Percentiles rank a stretch among this genome's conserved stretches.
phyloP scores from a whole-genome alignment of 2,797 vertebrate genomes.

The Schizothorax lantsangensis region DNA sequence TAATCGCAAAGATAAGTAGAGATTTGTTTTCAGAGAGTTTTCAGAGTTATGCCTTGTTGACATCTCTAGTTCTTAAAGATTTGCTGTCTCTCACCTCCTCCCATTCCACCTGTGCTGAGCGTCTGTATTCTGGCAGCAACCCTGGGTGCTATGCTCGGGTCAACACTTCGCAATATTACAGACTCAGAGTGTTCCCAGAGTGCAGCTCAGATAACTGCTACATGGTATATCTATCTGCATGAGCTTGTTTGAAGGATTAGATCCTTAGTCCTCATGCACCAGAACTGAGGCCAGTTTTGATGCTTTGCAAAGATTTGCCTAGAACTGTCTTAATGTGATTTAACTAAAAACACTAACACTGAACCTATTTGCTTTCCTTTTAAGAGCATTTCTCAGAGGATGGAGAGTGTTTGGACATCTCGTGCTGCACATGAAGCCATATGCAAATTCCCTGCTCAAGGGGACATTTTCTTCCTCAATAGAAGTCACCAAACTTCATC shows the following conservation, averaged over 20 bases:
- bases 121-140: constrained; percentile 32
- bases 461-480: not conserved
- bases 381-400: not conserved
- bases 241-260: constrained; percentile 11
- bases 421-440: not conserved
- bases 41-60: constrained; percentile 10
- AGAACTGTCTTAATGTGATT: constrained; percentile 17
- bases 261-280: not conserved
- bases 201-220: constrained; percentile 24
- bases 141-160: not conserved
- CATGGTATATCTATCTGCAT: not conserved
- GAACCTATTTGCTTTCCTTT: not conserved
- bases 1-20: not conserved
- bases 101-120: not conserved
- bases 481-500: constrained; percentile 2
- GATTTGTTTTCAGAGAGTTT: not conserved
- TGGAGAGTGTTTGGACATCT: constrained; percentile 5
- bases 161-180: constrained; percentile 26
- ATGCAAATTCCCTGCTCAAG: constrained; percentile 35
- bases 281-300: constrained; percentile 1
- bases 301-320: constrained; percentile 31
- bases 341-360: not conserved
- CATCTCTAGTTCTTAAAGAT: constrained; percentile 29
- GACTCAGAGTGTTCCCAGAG: constrained; percentile 8
- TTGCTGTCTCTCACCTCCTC: constrained; percentile 7